Evolutionary conservation across 2,888 invertebrate species (phyloP), one percentile per base, ranked within the genome.

Genomic region (Parnassius smintheus): DNA sequence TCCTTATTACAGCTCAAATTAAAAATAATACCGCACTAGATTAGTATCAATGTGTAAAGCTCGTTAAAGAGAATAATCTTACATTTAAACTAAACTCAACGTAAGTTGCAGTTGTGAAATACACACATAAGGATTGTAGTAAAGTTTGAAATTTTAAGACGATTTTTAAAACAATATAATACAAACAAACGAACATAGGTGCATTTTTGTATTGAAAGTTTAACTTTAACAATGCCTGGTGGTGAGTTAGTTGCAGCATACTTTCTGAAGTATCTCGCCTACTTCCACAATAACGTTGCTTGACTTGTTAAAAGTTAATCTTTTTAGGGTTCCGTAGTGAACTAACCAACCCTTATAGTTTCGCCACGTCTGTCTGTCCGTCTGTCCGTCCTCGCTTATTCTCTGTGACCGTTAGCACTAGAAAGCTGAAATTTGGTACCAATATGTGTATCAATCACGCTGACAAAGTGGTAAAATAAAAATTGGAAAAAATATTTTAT

Each of bases 271-370:
- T 59, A 59, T 56, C 51, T 59, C 48, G 45, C 13, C 51, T 56
- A n/a, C 56, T 25, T 63, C 56, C 4, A 52, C 55, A 63, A 61
- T 52, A 61, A 59, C 51, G 51, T 64, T 48, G 56, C 56, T 56
- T 44, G 56, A 64, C 59, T 63, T 59, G 59, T 56, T 63, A 63
- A 63, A 59, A 59, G 59, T 59, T 59, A 41, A 59, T 55, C 55
- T 18, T 18, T 18, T 18, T n/a, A n/a, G n/a, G n/a, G n/a, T n/a
- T n/a, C n/a, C n/a, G n/a, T n/a, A n/a, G n/a, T n/a, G n/a, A n/a
- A n/a, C n/a, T n/a, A n/a, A n/a, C n/a, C n/a, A n/a, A n/a, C n/a
- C n/a, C n/a, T n/a, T n/a, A n/a, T n/a, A n/a, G n/a, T n/a, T n/a
- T n/a, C n/a, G n/a, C n/a, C n/a, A n/a, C n/a, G n/a, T n/a, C n/a